Evolutionary conservation across 2,888 invertebrate genomes (phyloP).

Genomic region (Gryllus longicercus): DNA sequence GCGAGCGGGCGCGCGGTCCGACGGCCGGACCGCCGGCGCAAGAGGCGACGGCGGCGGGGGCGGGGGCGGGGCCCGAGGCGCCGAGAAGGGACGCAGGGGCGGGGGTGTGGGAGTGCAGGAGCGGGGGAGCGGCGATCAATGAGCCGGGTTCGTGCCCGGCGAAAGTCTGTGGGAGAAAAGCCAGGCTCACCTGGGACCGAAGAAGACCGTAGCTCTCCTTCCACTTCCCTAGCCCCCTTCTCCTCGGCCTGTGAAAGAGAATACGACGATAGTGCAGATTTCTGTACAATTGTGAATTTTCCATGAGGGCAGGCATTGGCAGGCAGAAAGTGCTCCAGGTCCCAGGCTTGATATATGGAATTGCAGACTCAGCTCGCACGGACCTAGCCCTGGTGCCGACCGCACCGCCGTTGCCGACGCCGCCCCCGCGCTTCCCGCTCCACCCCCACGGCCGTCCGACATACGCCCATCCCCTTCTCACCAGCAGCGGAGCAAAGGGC

Average conservation of each 20-base stretch:
- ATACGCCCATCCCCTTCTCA: neutral
- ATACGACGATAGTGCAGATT: slow-evolving; percentile 34
- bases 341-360: slow-evolving; percentile 33
- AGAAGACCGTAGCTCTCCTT: neutral
- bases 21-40: neutral
- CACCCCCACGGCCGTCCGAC: neutral
- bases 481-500: slow-evolving; percentile 9
- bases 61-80: neutral
- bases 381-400: neutral
- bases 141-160: neutral
- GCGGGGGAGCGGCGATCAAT: too few relatives aligned
- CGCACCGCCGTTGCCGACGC: neutral
- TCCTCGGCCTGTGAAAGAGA: neutral
- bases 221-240: neutral
- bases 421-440: neutral
- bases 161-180: neutral
- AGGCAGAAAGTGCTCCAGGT: slow-evolving; percentile 33
- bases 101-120: neutral
- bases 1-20: neutral
- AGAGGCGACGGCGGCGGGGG: neutral
- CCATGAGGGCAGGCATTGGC: slow-evolving; percentile 33
- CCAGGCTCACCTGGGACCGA: neutral
- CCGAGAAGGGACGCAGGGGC: neutral
- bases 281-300: slow-evolving; percentile 35
- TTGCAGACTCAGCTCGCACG: slow-evolving; percentile 32